Percentiles rank a stretch among this genome's conserved stretches.
Conservation (phyloP, 2,888 invertebrate genomes). For the Mythimna lalbum region DNA sequence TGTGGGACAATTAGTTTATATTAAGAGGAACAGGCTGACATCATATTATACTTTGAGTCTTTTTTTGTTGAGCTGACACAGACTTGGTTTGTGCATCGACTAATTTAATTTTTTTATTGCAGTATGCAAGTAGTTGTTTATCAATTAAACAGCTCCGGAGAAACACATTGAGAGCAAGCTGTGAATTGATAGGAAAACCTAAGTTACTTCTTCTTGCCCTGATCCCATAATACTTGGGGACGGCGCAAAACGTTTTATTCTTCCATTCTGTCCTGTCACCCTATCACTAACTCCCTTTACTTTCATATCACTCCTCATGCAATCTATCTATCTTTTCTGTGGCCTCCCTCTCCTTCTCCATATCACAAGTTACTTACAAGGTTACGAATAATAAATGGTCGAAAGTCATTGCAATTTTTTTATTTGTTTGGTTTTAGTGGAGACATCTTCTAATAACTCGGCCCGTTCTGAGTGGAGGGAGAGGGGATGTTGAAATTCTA, state of each 20-base stretch:
- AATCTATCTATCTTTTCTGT: no score
- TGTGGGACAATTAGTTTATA: conserved; percentile 34
- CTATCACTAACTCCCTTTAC: no score
- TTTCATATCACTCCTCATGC: no score
- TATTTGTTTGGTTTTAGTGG: no score
- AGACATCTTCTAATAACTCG: no score
- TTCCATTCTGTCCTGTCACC: no score
- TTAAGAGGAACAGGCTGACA: conserved; percentile 35
- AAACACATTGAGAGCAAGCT: background rate
- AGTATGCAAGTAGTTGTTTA: background rate
- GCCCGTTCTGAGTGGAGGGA: no score
- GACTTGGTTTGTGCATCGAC: background rate
- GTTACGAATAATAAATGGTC: background rate
- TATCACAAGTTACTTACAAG: background rate
- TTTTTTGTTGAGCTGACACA: conserved; percentile 19
- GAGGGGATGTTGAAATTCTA: no score
- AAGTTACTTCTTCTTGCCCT: background rate
- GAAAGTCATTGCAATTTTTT: background rate
- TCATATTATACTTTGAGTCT: conserved; percentile 11
- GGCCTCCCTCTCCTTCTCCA: no score
- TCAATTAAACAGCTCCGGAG: background rate
- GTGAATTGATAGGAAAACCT: background rate
- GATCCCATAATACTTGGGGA: no score
- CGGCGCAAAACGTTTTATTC: no score
- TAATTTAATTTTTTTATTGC: conserved; percentile 2